Conservation (phyloP, 2,797 vertebrate genomes). For the Apodemus agrarius region DNA sequence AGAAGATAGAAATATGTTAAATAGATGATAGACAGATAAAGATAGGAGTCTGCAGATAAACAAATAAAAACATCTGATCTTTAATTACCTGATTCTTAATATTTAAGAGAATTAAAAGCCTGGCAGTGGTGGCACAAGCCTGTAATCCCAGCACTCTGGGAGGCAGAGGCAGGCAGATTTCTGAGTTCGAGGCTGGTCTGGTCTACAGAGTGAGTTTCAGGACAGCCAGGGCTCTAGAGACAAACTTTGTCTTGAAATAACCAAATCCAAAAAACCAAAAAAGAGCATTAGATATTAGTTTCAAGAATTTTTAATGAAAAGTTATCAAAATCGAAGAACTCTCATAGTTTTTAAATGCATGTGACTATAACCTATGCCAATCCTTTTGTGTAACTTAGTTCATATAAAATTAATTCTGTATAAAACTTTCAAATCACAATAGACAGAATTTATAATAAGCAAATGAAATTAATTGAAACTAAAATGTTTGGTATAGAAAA, state of each 20-base stretch:
- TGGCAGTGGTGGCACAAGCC: too few species aligned
- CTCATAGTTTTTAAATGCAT: too few species aligned
- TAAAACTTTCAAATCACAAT: neutral
- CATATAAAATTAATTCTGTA: neutral
- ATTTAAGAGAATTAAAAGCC: neutral
- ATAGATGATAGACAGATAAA: neutral
- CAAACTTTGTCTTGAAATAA: too few species aligned
- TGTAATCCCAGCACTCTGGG: too few species aligned
- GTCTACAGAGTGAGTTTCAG: too few species aligned
- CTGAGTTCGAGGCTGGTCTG: too few species aligned
- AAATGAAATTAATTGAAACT: neutral
- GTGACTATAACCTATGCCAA: neutral
- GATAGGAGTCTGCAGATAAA: neutral
- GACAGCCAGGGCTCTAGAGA: too few species aligned
- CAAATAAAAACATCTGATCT: neutral
- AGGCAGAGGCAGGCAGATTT: too few species aligned
- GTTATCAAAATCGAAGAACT: neutral
- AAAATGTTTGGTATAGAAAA: neutral
- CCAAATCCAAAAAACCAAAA: too few species aligned
- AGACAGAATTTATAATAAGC: neutral
- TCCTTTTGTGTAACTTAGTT: neutral
- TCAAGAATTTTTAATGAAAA: neutral
- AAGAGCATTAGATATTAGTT: neutral
- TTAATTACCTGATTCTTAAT: neutral
- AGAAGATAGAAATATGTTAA: neutral